These are phyloP conservation scores for Archivesica marissinica DNA, from an alignment of 1,140 invertebrate genomes.

Conservation along the genomic window DNA sequence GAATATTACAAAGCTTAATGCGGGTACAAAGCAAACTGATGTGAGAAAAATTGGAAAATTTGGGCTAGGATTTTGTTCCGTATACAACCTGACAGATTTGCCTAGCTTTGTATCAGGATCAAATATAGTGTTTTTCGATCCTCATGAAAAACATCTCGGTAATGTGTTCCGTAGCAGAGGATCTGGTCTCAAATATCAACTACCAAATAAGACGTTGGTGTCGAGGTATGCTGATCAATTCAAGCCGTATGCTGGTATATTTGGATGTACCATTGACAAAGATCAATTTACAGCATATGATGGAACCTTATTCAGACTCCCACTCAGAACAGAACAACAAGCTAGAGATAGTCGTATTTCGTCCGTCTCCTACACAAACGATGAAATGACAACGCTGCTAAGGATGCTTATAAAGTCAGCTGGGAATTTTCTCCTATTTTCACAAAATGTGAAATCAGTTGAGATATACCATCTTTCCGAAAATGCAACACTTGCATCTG, in stretches of 20 bases:
- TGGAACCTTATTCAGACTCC: constrained; percentile 74
- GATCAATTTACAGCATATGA: constrained; percentile 52
- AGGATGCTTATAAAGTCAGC: constrained; percentile 61
- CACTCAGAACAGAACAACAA: constrained; percentile 69
- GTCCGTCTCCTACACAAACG: constrained; percentile 62
- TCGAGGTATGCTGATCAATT: constrained; percentile 60
- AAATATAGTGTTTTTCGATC: constrained; percentile 81
- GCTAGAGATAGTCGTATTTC: constrained; percentile 72
- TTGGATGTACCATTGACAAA: constrained; percentile 66
- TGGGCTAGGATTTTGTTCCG: constrained; percentile 61
- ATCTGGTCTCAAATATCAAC: constrained; percentile 75
- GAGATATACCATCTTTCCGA: constrained; percentile 66
- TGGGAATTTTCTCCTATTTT: constrained; percentile 72
- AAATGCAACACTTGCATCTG: background rate
- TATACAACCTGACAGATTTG: constrained; percentile 82
- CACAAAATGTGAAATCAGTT: constrained; percentile 71
- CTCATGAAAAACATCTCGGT: constrained; percentile 76
- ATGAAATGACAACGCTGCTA: constrained; percentile 66
- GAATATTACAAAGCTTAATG: constrained; percentile 71
- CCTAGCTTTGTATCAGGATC: constrained; percentile 79
- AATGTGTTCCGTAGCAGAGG: constrained; percentile 56
- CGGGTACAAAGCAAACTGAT: constrained; percentile 29
- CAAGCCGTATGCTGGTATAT: constrained; percentile 72
- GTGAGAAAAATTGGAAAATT: constrained; percentile 46
- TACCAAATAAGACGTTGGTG: constrained; percentile 9